These are phyloP conservation scores for Myioborus miniatus DNA, from an alignment of 2,797 vertebrate genomes.

Conservation along the genomic window DNA sequence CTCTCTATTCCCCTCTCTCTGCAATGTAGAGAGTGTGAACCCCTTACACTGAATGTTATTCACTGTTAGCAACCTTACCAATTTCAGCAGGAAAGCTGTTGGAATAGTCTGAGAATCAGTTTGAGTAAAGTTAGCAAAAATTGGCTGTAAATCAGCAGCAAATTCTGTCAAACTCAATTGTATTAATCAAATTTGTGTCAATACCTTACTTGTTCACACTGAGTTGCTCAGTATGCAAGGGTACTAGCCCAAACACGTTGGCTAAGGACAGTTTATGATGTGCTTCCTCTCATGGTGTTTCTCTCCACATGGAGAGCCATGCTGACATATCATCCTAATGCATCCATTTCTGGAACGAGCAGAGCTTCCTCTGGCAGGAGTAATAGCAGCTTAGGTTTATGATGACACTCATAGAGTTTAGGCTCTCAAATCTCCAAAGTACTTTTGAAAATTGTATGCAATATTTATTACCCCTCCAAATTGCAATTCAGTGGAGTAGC, in stretches of 20 bases:
- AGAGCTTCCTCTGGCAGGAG: slow-evolving; percentile 18
- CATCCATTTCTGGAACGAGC: background rate
- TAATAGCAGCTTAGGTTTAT: slow-evolving; percentile 6
- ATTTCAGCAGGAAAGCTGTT: background rate
- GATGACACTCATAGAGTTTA: slow-evolving; percentile 14
- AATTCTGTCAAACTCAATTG: background rate
- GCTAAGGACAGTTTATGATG: background rate
- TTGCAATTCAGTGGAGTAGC: slow-evolving; percentile 44
- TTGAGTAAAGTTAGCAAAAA: background rate
- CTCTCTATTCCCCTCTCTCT: background rate
- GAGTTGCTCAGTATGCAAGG: background rate
- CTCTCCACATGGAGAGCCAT: background rate
- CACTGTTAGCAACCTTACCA: background rate
- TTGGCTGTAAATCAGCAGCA: background rate
- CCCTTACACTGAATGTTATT: background rate
- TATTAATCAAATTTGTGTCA: background rate
- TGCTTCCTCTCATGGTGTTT: background rate
- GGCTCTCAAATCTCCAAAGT: slow-evolving; percentile 58
- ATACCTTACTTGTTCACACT: background rate
- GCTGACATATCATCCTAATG: background rate
- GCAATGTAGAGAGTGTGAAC: background rate
- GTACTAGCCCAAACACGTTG: background rate
- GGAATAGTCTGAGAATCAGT: background rate
- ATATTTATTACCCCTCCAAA: slow-evolving; percentile 63
- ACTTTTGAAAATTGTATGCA: slow-evolving; percentile 60